Evolutionary conservation across 2,888 invertebrate species (phyloP).

Genomic region (Orthosia cruda): DNA sequence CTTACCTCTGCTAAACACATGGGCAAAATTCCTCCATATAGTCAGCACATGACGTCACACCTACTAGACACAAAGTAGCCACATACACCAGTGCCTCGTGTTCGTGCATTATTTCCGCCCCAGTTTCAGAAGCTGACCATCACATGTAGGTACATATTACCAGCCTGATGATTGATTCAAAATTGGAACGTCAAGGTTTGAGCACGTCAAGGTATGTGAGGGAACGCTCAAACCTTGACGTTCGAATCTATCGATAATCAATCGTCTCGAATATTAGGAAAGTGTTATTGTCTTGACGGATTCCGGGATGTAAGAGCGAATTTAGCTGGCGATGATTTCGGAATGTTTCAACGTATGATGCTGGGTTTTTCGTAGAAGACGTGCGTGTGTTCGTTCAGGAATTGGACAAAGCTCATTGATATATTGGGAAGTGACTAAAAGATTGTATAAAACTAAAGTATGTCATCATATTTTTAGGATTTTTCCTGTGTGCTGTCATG

Average conservation of each 20-base stretch:
- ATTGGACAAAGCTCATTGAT: not conserved
- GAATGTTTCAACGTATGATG: no score
- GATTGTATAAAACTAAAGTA: not conserved
- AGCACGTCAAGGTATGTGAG: not conserved
- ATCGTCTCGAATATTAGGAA: constrained; percentile 11
- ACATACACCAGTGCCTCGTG: not conserved
- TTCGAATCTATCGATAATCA: no score
- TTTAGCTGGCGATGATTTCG: not conserved
- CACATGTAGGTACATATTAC: constrained; percentile 9
- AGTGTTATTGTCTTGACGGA: not conserved
- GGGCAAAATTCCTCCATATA: not conserved
- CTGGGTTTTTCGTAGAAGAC: not conserved
- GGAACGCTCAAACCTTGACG: no score
- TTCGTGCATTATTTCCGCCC: constrained; percentile 50
- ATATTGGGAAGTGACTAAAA: not conserved
- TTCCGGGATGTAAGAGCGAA: not conserved
- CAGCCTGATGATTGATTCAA: constrained; percentile 36
- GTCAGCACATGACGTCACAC: not conserved
- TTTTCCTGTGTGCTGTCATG: no score
- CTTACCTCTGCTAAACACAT: not conserved
- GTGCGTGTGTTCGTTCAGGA: not conserved
- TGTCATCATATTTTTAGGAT: no score
- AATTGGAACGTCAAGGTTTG: constrained; percentile 14
- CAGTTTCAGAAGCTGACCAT: constrained; percentile 13
- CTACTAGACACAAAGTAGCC: not conserved